Percentiles rank a stretch among this genome's conserved stretches.
Evolutionary conservation across 2,888 invertebrate genomes (phyloP).

Genomic region (Drosophila borealis): DNA sequence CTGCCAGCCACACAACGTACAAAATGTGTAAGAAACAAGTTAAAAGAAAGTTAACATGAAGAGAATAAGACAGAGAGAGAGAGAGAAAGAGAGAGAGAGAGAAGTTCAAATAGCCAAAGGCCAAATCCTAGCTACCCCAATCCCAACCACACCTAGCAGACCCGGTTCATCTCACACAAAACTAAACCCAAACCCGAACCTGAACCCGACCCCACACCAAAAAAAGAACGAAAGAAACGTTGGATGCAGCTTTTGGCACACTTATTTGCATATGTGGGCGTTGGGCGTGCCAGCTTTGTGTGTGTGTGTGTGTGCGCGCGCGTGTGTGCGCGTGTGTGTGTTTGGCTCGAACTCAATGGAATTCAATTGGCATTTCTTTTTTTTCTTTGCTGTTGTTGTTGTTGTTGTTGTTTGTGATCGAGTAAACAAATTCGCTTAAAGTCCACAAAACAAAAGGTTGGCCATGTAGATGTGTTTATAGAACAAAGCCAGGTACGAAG

Average conservation of each 20-base stretch:
- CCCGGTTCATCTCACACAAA: too few species aligned
- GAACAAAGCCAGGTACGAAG: slow-evolving; percentile 34
- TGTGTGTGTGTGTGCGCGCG: slow-evolving; percentile 11
- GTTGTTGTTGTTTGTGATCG: slow-evolving; percentile 54
- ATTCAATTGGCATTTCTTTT: slow-evolving; percentile 69
- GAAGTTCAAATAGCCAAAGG: slow-evolving; percentile 71
- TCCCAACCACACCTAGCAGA: slow-evolving; percentile 12
- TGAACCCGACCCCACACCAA: not conserved
- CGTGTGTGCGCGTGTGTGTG: slow-evolving; percentile 22
- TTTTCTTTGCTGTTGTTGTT: slow-evolving; percentile 25
- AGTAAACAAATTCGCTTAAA: slow-evolving; percentile 77
- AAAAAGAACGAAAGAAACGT: slow-evolving; percentile 20
- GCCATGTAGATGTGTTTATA: slow-evolving; percentile 43
- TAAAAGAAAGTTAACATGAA: slow-evolving; percentile 76
- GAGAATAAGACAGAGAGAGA: not conserved
- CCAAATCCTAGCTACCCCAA: slow-evolving; percentile 47
- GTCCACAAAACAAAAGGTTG: slow-evolving; percentile 67
- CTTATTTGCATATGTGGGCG: slow-evolving; percentile 77
- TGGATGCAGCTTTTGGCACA: slow-evolving; percentile 57
- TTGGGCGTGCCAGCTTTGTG: slow-evolving; percentile 36
- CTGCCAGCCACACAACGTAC: slow-evolving; percentile 49
- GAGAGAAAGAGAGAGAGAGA: slow-evolving; percentile 5
- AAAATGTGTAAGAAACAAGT: slow-evolving; percentile 74
- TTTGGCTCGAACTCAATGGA: slow-evolving; percentile 67
- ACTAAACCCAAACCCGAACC: not conserved